These are phyloP conservation scores for Eurois occulta DNA, from an alignment of 2,888 invertebrate species.

Conservation along the genomic window DNA sequence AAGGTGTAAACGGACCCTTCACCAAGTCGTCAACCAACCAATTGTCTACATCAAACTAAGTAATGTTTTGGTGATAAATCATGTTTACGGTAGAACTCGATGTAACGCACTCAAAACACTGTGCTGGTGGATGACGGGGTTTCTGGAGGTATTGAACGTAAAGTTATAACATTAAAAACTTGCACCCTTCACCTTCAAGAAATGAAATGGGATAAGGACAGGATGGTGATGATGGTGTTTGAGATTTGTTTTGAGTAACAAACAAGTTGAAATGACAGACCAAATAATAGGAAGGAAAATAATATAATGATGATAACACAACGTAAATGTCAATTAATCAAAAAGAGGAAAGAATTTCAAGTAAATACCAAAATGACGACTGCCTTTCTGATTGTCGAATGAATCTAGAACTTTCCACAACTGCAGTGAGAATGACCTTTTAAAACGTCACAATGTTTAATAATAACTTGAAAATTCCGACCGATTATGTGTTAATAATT, in stretches of 20 bases:
- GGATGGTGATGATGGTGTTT: background rate
- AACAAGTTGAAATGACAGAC: background rate
- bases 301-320: background rate
- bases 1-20: no score
- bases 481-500: conserved; percentile 23
- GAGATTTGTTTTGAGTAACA: background rate
- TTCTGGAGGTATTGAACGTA: no score
- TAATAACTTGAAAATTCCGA: background rate
- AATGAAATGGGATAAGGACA: background rate
- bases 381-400: background rate
- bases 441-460: background rate
- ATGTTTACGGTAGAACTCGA: no score
- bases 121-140: no score
- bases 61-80: no score
- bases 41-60: no score
- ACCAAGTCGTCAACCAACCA: no score
- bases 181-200: no score
- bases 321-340: background rate
- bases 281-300: background rate
- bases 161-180: no score
- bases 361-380: background rate
- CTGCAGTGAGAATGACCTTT: background rate
- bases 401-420: background rate
- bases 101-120: no score
- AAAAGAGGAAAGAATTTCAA: background rate